Evolutionary conservation across 2,113 vertebrate species (phyloP), one percentile per base, ranked within the genome.

Genomic region (Zosterops borbonicus): DNA sequence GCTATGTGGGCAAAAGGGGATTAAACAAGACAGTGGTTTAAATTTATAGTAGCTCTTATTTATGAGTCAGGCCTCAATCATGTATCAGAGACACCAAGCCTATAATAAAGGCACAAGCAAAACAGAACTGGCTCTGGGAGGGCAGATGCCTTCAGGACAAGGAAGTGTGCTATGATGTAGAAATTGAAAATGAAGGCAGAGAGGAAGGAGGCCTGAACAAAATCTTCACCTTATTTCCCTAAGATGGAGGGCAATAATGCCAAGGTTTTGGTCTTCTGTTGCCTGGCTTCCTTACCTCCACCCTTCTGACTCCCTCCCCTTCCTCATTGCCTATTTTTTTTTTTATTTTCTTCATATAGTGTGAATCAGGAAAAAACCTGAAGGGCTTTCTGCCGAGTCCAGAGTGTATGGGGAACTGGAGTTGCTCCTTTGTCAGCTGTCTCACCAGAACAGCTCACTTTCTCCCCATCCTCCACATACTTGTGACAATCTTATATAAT

Each of bases 31-130:
- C 96, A 96, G 93, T 92, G 94, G 95, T 82, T 97, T 94, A 97
- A 97, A 97, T 97, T 97, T 97, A 97, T 97, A 94, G 96, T 90
- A 92, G 87, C 78, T 97, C 87, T 95, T 96, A 96, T 96, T 97
- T 97, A 97, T 95, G 96, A 97, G 94, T 97, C 92, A 97, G 96
- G 96, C 95, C 93, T 97, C 97, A 97, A 97, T 97, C 97, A 97
- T 92, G 93, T 97, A 94, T 74, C 90, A 89, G 96, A 97, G 95
- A 96, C 93, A 97, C 90, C 80, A 77, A 95, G 59, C 81, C 96
- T 97, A 21, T 89, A 97, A 97, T 95, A 97, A 97, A 87, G 90
- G 94, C 82, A 92, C 82, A 95, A 96, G 92, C 82, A 95, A 96
- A 97, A 96, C 94, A 96, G 90, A 97, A 81, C 55, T 0, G 2